Percentiles rank a stretch among this genome's conserved stretches.
Conservation (phyloP, 2,888 invertebrate genomes). For the Electrophaes corylata region DNA sequence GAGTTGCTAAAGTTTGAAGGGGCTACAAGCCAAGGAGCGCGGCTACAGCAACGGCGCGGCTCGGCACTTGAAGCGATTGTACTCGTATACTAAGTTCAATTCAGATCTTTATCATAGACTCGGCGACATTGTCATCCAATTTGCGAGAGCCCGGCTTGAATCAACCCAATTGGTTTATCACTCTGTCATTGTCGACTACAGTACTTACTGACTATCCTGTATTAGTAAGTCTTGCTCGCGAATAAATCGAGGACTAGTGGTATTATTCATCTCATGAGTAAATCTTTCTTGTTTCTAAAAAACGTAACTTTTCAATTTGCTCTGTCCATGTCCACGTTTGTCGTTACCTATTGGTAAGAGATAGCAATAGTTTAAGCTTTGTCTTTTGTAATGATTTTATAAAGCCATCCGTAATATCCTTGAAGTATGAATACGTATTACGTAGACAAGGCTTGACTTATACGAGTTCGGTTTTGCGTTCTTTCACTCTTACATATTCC, state of each 20-base stretch:
- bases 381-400: not conserved
- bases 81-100: not conserved
- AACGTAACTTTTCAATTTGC: too few species aligned
- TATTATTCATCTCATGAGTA: not conserved
- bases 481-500: not conserved
- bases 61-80: not conserved
- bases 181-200: not conserved
- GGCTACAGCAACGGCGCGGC: not conserved
- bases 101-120: constrained; percentile 6
- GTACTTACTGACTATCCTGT: not conserved
- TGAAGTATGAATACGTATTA: not conserved
- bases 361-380: not conserved
- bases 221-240: not conserved
- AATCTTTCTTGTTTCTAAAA: not conserved
- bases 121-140: constrained; percentile 20
- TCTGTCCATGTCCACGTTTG: too few species aligned
- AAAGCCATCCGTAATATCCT: not conserved
- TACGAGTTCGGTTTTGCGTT: not conserved
- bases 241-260: not conserved
- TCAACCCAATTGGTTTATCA: constrained; percentile 12
- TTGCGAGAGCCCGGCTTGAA: constrained; percentile 6
- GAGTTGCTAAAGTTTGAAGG: too few species aligned
- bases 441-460: too few species aligned
- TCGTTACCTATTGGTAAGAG: not conserved
- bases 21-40: not conserved